phyloP scores from a whole-genome alignment of 2,797 vertebrate genomes.

The Falco rusticolus region DNA sequence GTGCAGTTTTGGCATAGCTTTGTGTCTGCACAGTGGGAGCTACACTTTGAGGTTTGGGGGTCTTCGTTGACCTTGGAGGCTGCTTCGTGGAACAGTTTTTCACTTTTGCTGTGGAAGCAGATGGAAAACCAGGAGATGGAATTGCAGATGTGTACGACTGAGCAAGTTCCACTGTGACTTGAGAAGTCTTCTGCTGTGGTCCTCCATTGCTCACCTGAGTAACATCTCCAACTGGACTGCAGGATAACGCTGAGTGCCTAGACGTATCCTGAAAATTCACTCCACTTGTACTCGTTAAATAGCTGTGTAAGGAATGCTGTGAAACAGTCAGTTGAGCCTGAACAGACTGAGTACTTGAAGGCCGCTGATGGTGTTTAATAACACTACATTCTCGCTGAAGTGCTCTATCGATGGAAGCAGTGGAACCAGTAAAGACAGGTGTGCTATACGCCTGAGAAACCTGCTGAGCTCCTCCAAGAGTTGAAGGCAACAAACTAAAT shows the following conservation, averaged over 20 bases:
- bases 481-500: conserved; percentile 90
- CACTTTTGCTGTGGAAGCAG: conserved; percentile 82
- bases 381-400: conserved; percentile 99
- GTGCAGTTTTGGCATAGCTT: conserved; percentile 87
- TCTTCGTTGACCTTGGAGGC: conserved; percentile 80
- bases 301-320: conserved; percentile 93
- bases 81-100: conserved; percentile 89
- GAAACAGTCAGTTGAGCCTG: conserved; percentile 89
- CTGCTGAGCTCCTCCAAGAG: conserved; percentile 86
- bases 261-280: conserved; percentile 90
- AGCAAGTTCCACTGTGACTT: conserved; percentile 83
- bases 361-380: conserved; percentile 99
- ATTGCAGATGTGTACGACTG: conserved; percentile 86
- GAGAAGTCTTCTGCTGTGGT: conserved; percentile 88
- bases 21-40: conserved; percentile 85
- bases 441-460: conserved; percentile 88
- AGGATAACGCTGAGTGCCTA: conserved; percentile 86
- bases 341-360: conserved; percentile 91
- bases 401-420: conserved; percentile 92
- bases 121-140: conserved; percentile 84
- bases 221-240: conserved; percentile 87
- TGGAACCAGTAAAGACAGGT: conserved; percentile 89
- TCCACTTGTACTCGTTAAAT: conserved; percentile 84
- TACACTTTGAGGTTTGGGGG: conserved; percentile 83
- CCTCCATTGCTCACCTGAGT: conserved; percentile 87